Conservation (phyloP, 2,113 vertebrate species). For the Carlito syrichta region DNA sequence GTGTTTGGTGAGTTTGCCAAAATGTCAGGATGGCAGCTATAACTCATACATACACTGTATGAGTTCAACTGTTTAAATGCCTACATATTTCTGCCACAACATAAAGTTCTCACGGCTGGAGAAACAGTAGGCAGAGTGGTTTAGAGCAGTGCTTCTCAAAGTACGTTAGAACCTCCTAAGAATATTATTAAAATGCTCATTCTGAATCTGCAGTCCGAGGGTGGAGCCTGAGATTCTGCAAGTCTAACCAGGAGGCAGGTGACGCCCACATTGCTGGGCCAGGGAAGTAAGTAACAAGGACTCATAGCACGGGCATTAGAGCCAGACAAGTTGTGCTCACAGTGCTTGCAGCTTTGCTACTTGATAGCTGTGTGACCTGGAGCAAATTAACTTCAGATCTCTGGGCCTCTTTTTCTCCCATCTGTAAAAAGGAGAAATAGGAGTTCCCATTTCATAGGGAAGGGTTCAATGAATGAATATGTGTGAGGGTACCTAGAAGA, state of each 20-base stretch:
- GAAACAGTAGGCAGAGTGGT: background rate
- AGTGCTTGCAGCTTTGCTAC: background rate
- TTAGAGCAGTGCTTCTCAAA: background rate
- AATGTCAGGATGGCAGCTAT: background rate
- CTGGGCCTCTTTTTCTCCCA: background rate
- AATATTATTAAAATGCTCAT: background rate
- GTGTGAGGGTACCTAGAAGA: background rate
- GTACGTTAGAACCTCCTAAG: background rate
- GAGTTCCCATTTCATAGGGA: background rate
- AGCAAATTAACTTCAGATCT: background rate
- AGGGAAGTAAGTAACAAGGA: background rate
- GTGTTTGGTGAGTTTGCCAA: background rate
- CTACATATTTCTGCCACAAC: background rate
- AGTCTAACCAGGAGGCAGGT: background rate
- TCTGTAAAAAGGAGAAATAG: background rate
- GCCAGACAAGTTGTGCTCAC: background rate
- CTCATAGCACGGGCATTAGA: background rate
- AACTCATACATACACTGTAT: too few relatives aligned
- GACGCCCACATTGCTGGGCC: background rate
- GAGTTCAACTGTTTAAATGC: background rate
- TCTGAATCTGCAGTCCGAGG: background rate
- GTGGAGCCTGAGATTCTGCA: background rate
- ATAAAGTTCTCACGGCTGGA: background rate
- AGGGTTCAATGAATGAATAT: background rate
- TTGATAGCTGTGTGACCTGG: background rate